Evolutionary conservation across 2,797 vertebrate genomes (phyloP).

Genomic region (Onychomys torridus): DNA sequence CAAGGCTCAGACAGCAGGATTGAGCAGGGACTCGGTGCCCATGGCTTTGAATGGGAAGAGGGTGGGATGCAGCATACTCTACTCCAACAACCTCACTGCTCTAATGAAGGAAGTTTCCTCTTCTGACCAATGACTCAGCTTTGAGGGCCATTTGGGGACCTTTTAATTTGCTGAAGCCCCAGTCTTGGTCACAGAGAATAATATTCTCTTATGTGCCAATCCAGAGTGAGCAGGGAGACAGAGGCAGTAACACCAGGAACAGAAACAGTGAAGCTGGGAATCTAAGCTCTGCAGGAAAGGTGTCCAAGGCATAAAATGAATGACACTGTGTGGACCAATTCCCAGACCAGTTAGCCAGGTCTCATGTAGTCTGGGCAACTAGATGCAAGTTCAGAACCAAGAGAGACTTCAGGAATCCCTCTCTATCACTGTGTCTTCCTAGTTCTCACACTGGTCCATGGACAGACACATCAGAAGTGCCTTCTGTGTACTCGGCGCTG

Average conservation of each 20-base stretch:
- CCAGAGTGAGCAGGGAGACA: background rate
- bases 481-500: background rate
- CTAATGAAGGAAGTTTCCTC: background rate
- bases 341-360: background rate
- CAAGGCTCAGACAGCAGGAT: background rate
- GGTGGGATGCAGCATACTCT: background rate
- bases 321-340: background rate
- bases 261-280: background rate
- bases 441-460: background rate
- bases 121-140: background rate
- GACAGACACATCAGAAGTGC: too few relatives aligned
- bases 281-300: background rate
- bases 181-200: background rate
- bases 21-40: background rate
- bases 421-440: background rate
- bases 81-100: background rate
- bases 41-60: background rate
- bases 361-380: background rate
- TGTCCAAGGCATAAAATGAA: slow-evolving; percentile 26
- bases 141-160: background rate
- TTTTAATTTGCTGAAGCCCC: background rate
- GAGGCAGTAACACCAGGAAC: background rate
- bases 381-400: background rate
- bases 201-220: background rate
- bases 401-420: background rate